A percentile compares a stretch with the other conserved stretches of the same genome.
phyloP scores from a whole-genome alignment of 2,888 invertebrate species.

The Seira sanloemensis region DNA sequence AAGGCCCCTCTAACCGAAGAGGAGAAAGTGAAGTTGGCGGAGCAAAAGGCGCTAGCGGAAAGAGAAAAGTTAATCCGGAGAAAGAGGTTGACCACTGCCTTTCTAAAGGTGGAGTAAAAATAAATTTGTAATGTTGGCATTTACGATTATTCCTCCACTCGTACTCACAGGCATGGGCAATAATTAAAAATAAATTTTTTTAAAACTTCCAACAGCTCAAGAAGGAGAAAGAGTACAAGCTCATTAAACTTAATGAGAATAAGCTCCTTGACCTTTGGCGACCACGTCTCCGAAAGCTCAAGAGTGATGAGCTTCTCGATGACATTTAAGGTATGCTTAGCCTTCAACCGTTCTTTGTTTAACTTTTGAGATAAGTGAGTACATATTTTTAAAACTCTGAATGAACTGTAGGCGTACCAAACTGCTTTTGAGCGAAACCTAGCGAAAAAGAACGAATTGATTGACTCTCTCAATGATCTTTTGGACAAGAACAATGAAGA shows the following conservation, averaged over 20 bases:
- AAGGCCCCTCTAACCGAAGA: slow-evolving; percentile 70
- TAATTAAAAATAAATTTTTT: slow-evolving; percentile 8
- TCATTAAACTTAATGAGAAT: slow-evolving; percentile 70
- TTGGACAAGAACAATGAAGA: slow-evolving; percentile 68
- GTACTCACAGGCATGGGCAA: too few relatives aligned
- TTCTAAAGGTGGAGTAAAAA: slow-evolving; percentile 70
- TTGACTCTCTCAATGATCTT: slow-evolving; percentile 67
- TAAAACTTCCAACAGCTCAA: slow-evolving; percentile 64
- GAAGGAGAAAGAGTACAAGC: slow-evolving; percentile 72
- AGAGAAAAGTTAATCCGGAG: slow-evolving; percentile 70
- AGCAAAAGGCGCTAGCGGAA: slow-evolving; percentile 72
- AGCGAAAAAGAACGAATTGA: slow-evolving; percentile 69
- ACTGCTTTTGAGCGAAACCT: slow-evolving; percentile 71
- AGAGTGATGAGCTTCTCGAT: slow-evolving; percentile 70
- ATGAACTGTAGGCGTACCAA: slow-evolving; percentile 67
- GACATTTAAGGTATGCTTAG: slow-evolving; percentile 69
- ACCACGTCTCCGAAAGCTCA: slow-evolving; percentile 69
- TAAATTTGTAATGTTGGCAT: neutral
- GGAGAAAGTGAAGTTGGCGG: slow-evolving; percentile 69
- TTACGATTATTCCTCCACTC: too few relatives aligned
- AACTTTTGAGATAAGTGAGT: too few relatives aligned
- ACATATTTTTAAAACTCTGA: too few relatives aligned
- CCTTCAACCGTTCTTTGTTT: too few relatives aligned
- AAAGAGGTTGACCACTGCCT: slow-evolving; percentile 69
- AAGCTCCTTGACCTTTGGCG: slow-evolving; percentile 72